A percentile compares a stretch with the other conserved stretches of the same genome.
Evolutionary conservation across 2,113 vertebrate species (phyloP).

Genomic region (Amazona vittata): DNA sequence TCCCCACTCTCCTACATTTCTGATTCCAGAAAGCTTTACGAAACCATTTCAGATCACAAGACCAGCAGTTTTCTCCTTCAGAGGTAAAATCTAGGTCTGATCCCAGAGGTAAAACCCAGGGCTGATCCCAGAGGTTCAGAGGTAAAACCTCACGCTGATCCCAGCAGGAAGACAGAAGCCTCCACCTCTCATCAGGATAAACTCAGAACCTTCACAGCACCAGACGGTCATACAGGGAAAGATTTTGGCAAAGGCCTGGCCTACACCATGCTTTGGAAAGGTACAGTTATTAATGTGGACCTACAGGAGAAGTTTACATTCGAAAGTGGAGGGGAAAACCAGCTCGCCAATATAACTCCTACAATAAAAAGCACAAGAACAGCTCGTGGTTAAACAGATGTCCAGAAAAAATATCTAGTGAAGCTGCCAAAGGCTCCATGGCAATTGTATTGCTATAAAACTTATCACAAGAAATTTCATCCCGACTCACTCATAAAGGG

Average conservation of each 20-base stretch:
- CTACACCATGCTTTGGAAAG: neutral
- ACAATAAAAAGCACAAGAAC: neutral
- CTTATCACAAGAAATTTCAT: neutral
- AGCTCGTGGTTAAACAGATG: neutral
- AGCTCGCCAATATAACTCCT: neutral
- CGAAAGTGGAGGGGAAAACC: neutral
- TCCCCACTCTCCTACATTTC: neutral
- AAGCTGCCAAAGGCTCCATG: neutral
- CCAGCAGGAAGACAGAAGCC: accelerated
- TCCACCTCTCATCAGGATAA: neutral
- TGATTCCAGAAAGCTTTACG: neutral
- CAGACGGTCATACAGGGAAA: accelerated
- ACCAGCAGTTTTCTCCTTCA: neutral
- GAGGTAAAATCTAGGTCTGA: neutral
- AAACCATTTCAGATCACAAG: neutral
- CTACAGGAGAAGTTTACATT: neutral
- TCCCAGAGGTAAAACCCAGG: neutral
- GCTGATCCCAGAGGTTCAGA: neutral
- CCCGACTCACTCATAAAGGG: neutral
- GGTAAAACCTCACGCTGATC: neutral
- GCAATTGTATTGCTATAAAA: neutral
- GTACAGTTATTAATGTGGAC: neutral
- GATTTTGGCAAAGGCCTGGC: neutral
- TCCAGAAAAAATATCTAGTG: neutral
- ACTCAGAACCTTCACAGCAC: neutral